Base-by-base conservation (phyloP, 1,140 invertebrate species). In the Muscidifurax raptorellus region DNA sequence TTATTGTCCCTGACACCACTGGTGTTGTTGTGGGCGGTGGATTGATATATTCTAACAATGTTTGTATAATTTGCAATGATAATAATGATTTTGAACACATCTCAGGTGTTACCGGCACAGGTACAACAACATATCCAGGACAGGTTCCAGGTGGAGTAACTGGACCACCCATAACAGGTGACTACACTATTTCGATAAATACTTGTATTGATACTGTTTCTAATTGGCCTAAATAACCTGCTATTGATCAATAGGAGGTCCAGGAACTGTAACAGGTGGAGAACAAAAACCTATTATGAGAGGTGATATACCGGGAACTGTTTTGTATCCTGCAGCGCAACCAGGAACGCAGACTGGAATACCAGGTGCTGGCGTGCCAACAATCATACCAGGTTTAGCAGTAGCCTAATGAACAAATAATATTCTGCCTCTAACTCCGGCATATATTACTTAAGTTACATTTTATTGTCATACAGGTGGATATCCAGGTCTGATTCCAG, bases 261-360 rank as follows among this genome's bases (percentile, higher is more conserved):
- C 40, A 9, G 32, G 18, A 52, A 12, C 15, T 9, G 18, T 7
- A 36, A 36, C n/a, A 30, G 74, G 59, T 12, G n/a, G 22, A 22
- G 30, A n/a, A n/a, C 47, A 30, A 44, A 85, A 85, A 67, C 79
- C 83, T 25, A 44, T 69, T 27, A 79, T 27, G 27, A 32, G 85
- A 81, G 82, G 85, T 77, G 64, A 80, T 71, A 80, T 83, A 28
- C 82, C 78, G 25, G 80, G 72, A 79, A 81, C 52, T 25, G 28
- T 30, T 2, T 27, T 83, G 32, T 86, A 86, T 77, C 80, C 83
- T 36, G 77, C 72, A 76, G 79, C 6, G 28, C 67, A 71, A 32
- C 27, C 25, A 27, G 64, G 59, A 67, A 15, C 28, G 4, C 77
- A 40, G 69, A 52, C 32, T 22, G 40, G n/a, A 36, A 40, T 44